Conservation (phyloP, 1,140 invertebrate genomes). For the Drosophila tsacasi region DNA sequence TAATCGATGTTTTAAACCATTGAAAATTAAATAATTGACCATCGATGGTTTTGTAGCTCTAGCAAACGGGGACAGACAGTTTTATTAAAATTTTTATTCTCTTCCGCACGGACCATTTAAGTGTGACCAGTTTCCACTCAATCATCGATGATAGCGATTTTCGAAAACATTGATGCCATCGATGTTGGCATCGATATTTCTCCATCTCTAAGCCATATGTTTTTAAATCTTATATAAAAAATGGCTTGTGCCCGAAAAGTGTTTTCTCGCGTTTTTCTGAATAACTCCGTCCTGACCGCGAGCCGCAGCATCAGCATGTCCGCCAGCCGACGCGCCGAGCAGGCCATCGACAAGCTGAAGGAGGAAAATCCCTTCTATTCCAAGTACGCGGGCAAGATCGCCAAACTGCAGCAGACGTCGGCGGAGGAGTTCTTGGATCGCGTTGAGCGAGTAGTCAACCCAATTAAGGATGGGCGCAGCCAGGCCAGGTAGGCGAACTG, state of each 20-base stretch:
- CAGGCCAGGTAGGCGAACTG: conserved; percentile 64
- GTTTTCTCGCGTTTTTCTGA: conserved; percentile 48
- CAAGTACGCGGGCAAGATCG: conserved; percentile 93
- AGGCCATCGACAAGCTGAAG: conserved; percentile 80
- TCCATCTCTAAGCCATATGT: too few species aligned
- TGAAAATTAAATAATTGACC: too few species aligned
- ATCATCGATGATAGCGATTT: too few species aligned
- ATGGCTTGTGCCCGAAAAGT: conserved; percentile 66
- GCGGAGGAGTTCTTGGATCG: conserved; percentile 91
- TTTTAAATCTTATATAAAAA: background rate
- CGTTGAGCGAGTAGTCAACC: conserved; percentile 86
- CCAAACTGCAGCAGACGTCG: conserved; percentile 89
- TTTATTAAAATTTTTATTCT: too few species aligned
- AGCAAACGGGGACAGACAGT: too few species aligned
- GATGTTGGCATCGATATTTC: too few species aligned
- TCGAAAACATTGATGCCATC: too few species aligned
- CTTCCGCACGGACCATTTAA: too few species aligned
- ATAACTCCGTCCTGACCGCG: conserved; percentile 23
- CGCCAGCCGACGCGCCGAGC: conserved; percentile 66
- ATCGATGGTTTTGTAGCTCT: too few species aligned
- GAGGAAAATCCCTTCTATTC: conserved; percentile 91
- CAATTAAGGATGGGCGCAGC: conserved; percentile 85
- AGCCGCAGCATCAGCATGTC: conserved; percentile 74
- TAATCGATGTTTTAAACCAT: too few species aligned
- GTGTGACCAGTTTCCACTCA: too few species aligned